Base-by-base conservation (phyloP, 2,888 invertebrate species). In the Vesta saturnalis region DNA sequence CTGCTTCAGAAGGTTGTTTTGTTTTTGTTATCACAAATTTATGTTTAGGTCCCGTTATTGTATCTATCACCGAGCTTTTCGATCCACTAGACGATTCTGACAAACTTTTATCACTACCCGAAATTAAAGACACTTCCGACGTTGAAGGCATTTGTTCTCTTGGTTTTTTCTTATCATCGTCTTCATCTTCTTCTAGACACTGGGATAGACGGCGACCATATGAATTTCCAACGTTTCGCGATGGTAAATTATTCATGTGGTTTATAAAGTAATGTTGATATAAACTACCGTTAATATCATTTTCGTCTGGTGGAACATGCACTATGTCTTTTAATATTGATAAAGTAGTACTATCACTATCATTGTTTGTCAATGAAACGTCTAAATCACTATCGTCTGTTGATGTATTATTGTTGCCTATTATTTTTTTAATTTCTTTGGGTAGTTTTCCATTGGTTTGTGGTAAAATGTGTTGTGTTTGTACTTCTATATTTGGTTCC, bases 171-270 rank as follows among this genome's bases (percentile, higher is more conserved):
- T 79, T 80, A 56, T 84, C 88, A 73, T 92, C 92, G 61, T 93
- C 92, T 80, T 94, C 94, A 77, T 94, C 94, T 84, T 94, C 94
- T 81, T 94, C 94, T 69, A 92, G 88, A 81, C 94, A 94, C 83
- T 94, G 93, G 1, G 94, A 94, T 72, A 94, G 83, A 12, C 94
- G 88, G 23, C 92, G 86, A 3, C 70, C 67, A 55, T 59, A 71
- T 19, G 90, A 86, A 76, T 89, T 89, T 64, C 85, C 85, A 66
- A 85, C 85, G 75, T 88, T 87, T 65, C 89, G 85, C 69, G 90
- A 90, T 22, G 92, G 91, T 70, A 91, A 83, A 76, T 89, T 88
- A 80, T 91, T 91, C 73, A 90, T 91, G 79, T 92, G 91, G 74
- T 90, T 90, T 83, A 91, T 87, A 82, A 92, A 92, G 79, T 91